A percentile compares a stretch with the other conserved stretches of the same genome.
Evolutionary conservation across 2,113 vertebrate genomes (phyloP).

Genomic region (Clarias magur): DNA sequence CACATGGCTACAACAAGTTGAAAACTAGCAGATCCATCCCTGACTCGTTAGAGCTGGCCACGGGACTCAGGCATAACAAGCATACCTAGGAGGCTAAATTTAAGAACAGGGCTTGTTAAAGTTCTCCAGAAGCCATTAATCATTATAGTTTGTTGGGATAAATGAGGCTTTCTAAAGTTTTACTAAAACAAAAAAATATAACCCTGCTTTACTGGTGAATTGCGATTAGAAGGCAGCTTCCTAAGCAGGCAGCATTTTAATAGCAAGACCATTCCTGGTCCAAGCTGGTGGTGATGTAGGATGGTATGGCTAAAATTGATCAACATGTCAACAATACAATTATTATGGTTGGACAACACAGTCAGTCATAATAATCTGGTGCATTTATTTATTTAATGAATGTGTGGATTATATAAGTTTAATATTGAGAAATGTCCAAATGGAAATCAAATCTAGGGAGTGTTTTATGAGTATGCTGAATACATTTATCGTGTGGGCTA

Average conservation of each 20-base stretch:
- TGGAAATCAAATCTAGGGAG: no score
- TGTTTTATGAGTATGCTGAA: no score
- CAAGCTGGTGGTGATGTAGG: not conserved
- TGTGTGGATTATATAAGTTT: no score
- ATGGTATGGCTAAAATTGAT: not conserved
- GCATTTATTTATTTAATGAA: no score
- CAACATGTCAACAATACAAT: not conserved
- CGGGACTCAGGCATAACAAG: not conserved
- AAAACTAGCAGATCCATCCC: constrained; percentile 27
- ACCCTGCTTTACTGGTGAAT: not conserved
- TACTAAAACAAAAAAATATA: not conserved
- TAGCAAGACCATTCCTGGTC: not conserved
- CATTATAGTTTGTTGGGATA: not conserved
- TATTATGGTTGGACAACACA: not conserved
- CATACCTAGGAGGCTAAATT: constrained; percentile 23
- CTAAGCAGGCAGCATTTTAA: not conserved
- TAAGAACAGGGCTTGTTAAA: constrained; percentile 31
- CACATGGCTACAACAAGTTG: constrained; percentile 22
- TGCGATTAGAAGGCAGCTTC: not conserved
- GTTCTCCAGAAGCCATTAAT: constrained; percentile 12
- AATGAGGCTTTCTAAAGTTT: not conserved
- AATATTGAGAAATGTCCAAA: no score
- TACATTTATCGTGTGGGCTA: no score
- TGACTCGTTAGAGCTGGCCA: constrained; percentile 1
- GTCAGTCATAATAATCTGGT: not conserved